Evolutionary conservation across 2,113 vertebrate species (phyloP), one percentile per base, ranked within the genome.

Genomic region (Strix aluco): DNA sequence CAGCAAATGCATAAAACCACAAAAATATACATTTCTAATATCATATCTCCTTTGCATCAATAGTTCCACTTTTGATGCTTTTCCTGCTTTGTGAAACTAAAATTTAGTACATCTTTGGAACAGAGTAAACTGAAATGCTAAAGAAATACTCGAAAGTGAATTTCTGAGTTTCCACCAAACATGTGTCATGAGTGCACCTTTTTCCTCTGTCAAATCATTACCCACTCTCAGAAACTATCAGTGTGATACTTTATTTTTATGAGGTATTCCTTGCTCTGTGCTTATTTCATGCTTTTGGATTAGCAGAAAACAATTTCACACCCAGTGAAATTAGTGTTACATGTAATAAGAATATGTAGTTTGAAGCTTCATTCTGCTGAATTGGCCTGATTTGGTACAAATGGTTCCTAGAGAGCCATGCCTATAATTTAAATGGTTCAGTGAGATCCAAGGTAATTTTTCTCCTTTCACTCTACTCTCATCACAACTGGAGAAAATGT

Each of bases 241-340:
- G 21, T 40, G 8, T 27, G 25, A 20, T 11, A 89, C 18, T 71
- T 73, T 57, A 65, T 95, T 92, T 93, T 84, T 46, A 22, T 38
- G 42, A 86, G 11, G 22, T 77, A 61, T 65, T 79, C 40, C 58
- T 71, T 54, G 34, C 25, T 69, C 42, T 66, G 57, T 62, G 58
- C 46, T 81, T 83, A 70, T 94, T 89, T 87, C 46, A 89, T 77
- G 81, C 86, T 91, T 95, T 55, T 83, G 40, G 38, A 88, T 81
- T 71, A 84, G 54, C 6, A 92, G 71, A 86, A 72, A 55, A 77
- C 18, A 88, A 91, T 92, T 92, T 96, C 77, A 92, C 66, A 93
- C 5, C 3, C 40, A 55, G 36, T 63, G 23, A 94, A 90, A 86
- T 92, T 51, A 94, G 23, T 7, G 34, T 29, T 87, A 74, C 32